Conservation (phyloP, 2,888 invertebrate species). For the Myathropa florea region DNA sequence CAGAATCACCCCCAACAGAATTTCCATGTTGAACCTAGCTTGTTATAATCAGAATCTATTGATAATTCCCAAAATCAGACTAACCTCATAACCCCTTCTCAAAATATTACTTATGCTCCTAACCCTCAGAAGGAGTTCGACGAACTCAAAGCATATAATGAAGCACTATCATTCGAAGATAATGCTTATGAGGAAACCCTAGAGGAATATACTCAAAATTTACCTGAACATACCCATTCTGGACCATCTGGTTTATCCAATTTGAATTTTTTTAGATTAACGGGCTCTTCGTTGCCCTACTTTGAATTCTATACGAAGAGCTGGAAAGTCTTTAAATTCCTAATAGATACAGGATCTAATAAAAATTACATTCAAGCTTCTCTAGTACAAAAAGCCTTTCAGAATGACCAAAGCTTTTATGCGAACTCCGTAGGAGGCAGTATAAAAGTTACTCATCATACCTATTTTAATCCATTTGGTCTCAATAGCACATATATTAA, state of each 20-base stretch:
- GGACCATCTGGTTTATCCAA: neutral
- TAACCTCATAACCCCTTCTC: too few species aligned
- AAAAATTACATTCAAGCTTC: too few species aligned
- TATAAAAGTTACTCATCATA: slow-evolving; percentile 4
- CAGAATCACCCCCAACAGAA: too few species aligned
- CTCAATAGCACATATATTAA: neutral
- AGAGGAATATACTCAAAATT: neutral
- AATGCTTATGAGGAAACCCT: neutral
- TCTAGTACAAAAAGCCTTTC: too few species aligned
- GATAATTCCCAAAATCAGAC: too few species aligned
- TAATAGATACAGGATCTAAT: too few species aligned
- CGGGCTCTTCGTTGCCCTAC: slow-evolving; percentile 14
- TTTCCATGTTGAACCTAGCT: too few species aligned
- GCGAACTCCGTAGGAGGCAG: neutral
- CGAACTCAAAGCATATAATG: neutral
- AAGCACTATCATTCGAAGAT: neutral
- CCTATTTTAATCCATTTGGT: slow-evolving; percentile 17
- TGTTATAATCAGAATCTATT: too few species aligned
- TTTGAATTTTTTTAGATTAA: neutral
- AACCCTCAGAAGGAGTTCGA: neutral
- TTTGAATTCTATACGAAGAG: slow-evolving; percentile 14
- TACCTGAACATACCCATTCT: neutral
- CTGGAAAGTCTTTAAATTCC: neutral
- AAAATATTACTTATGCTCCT: neutral
- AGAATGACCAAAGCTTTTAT: neutral